Base-by-base conservation (phyloP, 2,888 invertebrate species). In the Hirtodrosophila histrioides region DNA sequence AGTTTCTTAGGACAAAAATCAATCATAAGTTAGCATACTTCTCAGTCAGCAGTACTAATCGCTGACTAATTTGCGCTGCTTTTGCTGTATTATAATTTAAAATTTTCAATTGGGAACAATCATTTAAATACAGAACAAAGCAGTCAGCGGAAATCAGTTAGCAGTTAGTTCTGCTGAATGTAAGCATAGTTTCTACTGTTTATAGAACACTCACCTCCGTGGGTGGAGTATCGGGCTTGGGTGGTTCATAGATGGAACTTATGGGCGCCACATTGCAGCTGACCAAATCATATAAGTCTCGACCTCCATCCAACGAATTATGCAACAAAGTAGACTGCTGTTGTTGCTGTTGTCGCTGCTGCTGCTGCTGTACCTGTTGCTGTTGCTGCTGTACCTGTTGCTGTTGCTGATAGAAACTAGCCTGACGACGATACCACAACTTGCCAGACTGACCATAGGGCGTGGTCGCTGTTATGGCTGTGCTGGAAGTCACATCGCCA, bases 221-320 rank as follows among this genome's bases (percentile, higher is more conserved):
- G 40, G 89, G 86, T 41, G 90, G 88, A 12, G 90, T 89, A 69
- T 91, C 91, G 3, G 90, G 89, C 53, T 91, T 91, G 1, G 91
- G 90, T 55, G 91, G 90, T 39, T 89, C 89, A 74, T 88, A 90
- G 53, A 78, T 74, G 33, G 88, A 83, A 64, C 82, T 86, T 65
- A 88, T 83, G 4, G 72, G 61, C 31, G 61, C 44, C 58, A 77
- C 85, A 66, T 77, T 76, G 51, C 81, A 86, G 46, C 66, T 88
- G 27, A 81, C 75, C 12, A 88, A 48, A 4, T 90, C 89, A 50
- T 88, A 89, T 10, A 87, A 62, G 56, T 83, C 76, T 3, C 60
- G 46, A 7, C 40, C 36, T 5, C 29, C 45, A 24, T 62, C 60
- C n/a, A 50, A 11, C 0, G 46, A 63, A 4, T 27, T 31, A 11